Percentiles rank a stretch among this genome's conserved stretches.
These are phyloP conservation scores for Eriocheir sinensis DNA, from an alignment of 1,140 invertebrate genomes.

Conservation along the genomic window DNA sequence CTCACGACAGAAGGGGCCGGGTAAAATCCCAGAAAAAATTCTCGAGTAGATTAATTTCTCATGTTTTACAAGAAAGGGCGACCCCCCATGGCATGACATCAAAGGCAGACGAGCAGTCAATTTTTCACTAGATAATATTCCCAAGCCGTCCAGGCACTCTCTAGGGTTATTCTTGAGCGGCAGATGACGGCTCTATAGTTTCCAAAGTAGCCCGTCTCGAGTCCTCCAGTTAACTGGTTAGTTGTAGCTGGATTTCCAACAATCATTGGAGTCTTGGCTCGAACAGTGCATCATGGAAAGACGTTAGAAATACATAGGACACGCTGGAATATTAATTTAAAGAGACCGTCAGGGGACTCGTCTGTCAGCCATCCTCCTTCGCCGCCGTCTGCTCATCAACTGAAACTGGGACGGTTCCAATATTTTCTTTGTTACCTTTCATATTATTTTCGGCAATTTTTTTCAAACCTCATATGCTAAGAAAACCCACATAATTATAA, in stretches of 20 bases:
- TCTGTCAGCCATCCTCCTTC: neutral
- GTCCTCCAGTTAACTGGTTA: neutral
- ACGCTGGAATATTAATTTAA: neutral
- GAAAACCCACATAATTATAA: neutral
- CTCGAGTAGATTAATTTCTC: no score
- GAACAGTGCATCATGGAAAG: neutral
- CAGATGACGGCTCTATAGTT: neutral
- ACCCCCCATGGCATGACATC: no score
- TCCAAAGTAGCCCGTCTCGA: neutral
- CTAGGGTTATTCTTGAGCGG: no score
- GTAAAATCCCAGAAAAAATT: no score
- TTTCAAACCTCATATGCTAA: neutral
- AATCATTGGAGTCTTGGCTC: neutral
- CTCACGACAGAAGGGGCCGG: no score
- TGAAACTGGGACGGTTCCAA: slow-evolving; percentile 67
- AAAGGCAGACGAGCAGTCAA: no score
- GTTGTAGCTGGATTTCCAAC: neutral
- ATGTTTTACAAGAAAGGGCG: no score
- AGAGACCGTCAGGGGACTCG: neutral
- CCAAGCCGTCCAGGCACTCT: no score
- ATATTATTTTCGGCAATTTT: neutral
- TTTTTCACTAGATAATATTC: no score
- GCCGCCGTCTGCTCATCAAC: slow-evolving; percentile 34
- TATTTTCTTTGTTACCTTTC: slow-evolving; percentile 51
- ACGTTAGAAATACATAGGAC: neutral